A percentile compares a stretch with the other conserved stretches of the same genome.
phyloP scores from a whole-genome alignment of 2,888 invertebrate genomes.

The Cheilosia impressa region DNA sequence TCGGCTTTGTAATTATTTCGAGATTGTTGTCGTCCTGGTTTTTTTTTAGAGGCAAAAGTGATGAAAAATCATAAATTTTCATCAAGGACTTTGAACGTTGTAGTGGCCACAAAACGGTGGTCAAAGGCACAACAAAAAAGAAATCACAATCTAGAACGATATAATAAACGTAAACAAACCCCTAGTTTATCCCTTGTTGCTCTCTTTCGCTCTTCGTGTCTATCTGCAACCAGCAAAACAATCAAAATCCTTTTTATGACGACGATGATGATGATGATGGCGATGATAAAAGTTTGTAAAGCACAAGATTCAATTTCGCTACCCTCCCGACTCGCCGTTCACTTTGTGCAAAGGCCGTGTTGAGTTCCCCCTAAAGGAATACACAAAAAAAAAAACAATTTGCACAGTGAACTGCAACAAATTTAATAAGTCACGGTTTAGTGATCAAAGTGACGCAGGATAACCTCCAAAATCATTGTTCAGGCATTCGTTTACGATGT shows the following conservation, averaged over 20 bases:
- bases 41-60: conserved; percentile 37
- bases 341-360: conserved; percentile 24
- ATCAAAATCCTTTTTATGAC: conserved; percentile 72
- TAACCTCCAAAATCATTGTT: conserved; percentile 64
- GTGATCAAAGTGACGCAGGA: conserved; percentile 73
- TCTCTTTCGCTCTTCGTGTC: conserved; percentile 6
- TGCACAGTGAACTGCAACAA: conserved; percentile 75
- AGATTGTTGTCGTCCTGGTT: background rate
- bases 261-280: conserved; percentile 55
- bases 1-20: conserved; percentile 22
- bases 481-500: conserved; percentile 31
- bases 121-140: conserved; percentile 33
- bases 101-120: conserved; percentile 65
- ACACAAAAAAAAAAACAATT: conserved; percentile 67
- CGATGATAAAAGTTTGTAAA: conserved; percentile 74
- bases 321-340: conserved; percentile 31
- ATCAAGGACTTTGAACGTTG: conserved; percentile 55
- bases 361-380: conserved; percentile 48
- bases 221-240: conserved; percentile 54
- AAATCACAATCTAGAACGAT: background rate
- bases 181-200: conserved; percentile 24
- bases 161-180: conserved; percentile 1
- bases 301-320: conserved; percentile 74
- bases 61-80: conserved; percentile 72
- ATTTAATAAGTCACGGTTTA: conserved; percentile 74